Percentiles rank a stretch among this genome's conserved stretches.
Conservation (phyloP, 2,888 invertebrate species). For the Cheilosia pagana region DNA sequence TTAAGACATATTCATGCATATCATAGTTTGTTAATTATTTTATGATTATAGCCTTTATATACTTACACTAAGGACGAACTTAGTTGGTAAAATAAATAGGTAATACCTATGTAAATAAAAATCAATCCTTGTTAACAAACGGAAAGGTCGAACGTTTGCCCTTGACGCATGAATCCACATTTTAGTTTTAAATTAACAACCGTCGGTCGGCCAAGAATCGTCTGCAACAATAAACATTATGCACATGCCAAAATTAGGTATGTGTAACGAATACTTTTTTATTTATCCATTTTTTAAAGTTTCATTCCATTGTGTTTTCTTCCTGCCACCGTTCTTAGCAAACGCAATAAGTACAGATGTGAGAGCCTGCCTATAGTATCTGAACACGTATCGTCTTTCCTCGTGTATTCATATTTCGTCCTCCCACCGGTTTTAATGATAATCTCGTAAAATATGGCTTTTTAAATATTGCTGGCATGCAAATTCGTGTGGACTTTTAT, state of each 20-base stretch:
- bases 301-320: conserved; percentile 43
- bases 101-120: not conserved
- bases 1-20: conserved; percentile 29
- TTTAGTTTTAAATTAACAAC: conserved; percentile 49
- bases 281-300: not conserved
- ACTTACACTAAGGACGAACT: not conserved
- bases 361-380: conserved; percentile 56
- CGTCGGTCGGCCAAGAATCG: conserved; percentile 9
- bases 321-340: conserved; percentile 45
- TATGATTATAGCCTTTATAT: conserved; percentile 50
- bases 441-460: conserved; percentile 83
- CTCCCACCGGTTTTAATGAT: conserved; percentile 83
- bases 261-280: conserved; percentile 47
- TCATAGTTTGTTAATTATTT: conserved; percentile 46
- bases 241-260: conserved; percentile 27
- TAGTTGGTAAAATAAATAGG: not conserved
- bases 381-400: conserved; percentile 69
- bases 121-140: conserved; percentile 36
- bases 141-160: not conserved
- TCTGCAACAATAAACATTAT: conserved; percentile 6
- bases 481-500: conserved; percentile 73
- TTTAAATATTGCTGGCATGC: conserved; percentile 83
- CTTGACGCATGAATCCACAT: conserved; percentile 1
- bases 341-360: conserved; percentile 43
- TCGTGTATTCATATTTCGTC: conserved; percentile 76